Base-by-base conservation (phyloP, 2,888 invertebrate genomes). In the Polymixis lichenea region DNA sequence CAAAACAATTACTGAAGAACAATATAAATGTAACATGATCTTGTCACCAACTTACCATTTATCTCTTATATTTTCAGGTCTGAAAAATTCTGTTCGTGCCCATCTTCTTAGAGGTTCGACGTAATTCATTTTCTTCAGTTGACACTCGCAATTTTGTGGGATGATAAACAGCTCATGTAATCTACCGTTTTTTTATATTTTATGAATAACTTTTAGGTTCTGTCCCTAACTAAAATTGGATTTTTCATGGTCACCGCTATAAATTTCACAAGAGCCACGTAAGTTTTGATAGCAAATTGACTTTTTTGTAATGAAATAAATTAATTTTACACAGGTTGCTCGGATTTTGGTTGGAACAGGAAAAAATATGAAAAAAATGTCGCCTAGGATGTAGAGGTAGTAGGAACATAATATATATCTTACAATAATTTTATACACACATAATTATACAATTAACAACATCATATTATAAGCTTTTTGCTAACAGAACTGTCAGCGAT, bases 121-220 rank as follows among this genome's bases (percentile, higher is more conserved):
- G 72, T 78, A 77, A 82, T 83, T 85, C 83, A 77, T 83, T 82
- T 82, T 78, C 49, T 55, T 46, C 56, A 82, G 83, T 71, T 78
- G 83, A 83, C 83, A 83, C 28, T 66, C 38, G 78, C 83, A 85
- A 83, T 83, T 83, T 85, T 65, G 83, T 43, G 22, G 49, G 73
- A 83, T 85, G 83, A 83, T 74, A 83, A 85, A 83, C 86, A 82
- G 74, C 68, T 78, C 68, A 65, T 71, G 69, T 61, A 72, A 82
- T 82, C 65, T 68, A 61, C 46, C 25, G 15, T 28, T 55, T 62
- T 55, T 75, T 28, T 61, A 65, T 70, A 72, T 62, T 66, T 81
- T 72, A 84, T 71, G 83, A 82, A 83, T 85, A 69, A 77, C 43
- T 73, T 82, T 66, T n/a, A 85, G 61, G 61, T 75, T 61, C 19